Evolutionary conservation across 2,113 vertebrate genomes (phyloP).

Genomic region (Etheostoma cragini): DNA sequence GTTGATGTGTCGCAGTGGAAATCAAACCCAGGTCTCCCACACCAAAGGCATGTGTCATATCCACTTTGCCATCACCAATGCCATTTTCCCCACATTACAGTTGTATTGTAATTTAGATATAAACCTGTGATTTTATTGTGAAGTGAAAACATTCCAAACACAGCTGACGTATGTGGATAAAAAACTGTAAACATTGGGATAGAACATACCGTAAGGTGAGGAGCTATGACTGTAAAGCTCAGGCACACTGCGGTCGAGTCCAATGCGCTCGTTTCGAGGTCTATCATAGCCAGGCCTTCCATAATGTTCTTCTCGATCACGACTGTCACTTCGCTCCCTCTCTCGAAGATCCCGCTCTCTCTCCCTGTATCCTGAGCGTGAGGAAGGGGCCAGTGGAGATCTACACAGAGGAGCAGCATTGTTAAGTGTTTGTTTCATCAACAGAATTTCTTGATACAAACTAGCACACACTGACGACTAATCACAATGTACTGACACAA

Average conservation of each 20-base stretch:
- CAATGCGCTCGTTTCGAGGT: slow-evolving; percentile 86
- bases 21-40: too few species aligned
- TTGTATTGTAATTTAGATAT: not conserved
- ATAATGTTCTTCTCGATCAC: slow-evolving; percentile 88
- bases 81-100: not conserved
- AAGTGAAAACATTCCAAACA: not conserved
- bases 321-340: slow-evolving; percentile 76
- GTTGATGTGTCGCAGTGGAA: too few species aligned
- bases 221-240: slow-evolving; percentile 91
- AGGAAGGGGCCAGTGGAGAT: slow-evolving; percentile 75
- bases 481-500: slow-evolving; percentile 62
- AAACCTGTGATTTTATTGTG: not conserved
- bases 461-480: slow-evolving; percentile 33
- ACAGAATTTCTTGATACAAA: not conserved
- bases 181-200: not conserved
- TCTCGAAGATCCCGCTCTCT: slow-evolving; percentile 77
- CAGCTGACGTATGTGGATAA: not conserved
- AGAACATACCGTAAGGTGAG: slow-evolving; percentile 89
- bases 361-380: slow-evolving; percentile 88
- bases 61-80: too few species aligned
- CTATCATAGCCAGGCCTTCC: slow-evolving; percentile 91
- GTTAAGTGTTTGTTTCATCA: slow-evolving; percentile 3
- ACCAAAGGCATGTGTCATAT: too few species aligned
- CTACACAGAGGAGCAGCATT: slow-evolving; percentile 62
- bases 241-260: slow-evolving; percentile 85